Evolutionary conservation across 1,140 invertebrate genomes (phyloP).

Genomic region (honey bee (Apis mellifera)): Amel_HAv3.1 CM009935.2:11849001-11849500

Average conservation of each 20-base stretch:
- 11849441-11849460: neutral
- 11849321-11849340: neutral
- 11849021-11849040: too few relatives aligned
- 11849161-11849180: neutral
- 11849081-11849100: slow-evolving; percentile 18
- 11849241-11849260: slow-evolving; percentile 39
- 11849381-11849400: neutral
- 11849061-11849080: neutral
- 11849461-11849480: neutral
- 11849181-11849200: slow-evolving; percentile 1
- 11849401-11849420: slow-evolving; percentile 42
- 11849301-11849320: neutral
- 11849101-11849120: slow-evolving; percentile 9
- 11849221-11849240: slow-evolving; percentile 6
- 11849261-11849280: slow-evolving; percentile 39
- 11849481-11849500: slow-evolving; percentile 26
- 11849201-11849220: neutral
- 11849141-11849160: slow-evolving; percentile 20
- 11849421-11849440: slow-evolving; percentile 37
- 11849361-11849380: slow-evolving; percentile 41
- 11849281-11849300: slow-evolving; percentile 37
- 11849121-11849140: slow-evolving; percentile 7
- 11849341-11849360: slow-evolving; percentile 8
- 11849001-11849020: too few relatives aligned
- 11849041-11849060: neutral